Conservation (phyloP, 2,113 vertebrate species). For the Corapipo altera region DNA sequence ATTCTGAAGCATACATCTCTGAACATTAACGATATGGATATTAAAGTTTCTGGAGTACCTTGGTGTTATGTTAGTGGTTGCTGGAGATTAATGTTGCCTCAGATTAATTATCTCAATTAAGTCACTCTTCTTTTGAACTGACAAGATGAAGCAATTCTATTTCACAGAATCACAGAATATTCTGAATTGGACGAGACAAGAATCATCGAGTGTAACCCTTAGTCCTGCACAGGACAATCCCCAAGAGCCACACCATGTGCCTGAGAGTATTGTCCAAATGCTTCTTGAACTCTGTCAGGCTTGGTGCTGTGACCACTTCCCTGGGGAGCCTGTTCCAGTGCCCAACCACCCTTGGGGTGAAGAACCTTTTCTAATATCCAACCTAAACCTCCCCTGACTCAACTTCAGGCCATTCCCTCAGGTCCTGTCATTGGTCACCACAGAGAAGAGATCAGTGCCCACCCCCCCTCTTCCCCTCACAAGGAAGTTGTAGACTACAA, state of each 20-base stretch:
- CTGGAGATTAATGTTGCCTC: not conserved
- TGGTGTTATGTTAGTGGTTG: not conserved
- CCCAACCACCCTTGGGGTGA: not conserved
- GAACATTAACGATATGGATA: not conserved
- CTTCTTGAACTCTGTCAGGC: not conserved
- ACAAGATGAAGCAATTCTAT: not conserved
- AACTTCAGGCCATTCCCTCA: not conserved
- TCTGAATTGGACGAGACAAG: not conserved
- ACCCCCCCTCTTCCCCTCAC: not conserved
- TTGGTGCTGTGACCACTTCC: not conserved
- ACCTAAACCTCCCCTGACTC: not conserved
- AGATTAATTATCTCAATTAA: not conserved
- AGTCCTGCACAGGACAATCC: not conserved
- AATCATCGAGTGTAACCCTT: not conserved
- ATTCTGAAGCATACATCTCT: not conserved
- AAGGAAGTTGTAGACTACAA: not conserved
- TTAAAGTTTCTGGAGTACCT: not conserved
- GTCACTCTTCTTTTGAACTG: not conserved
- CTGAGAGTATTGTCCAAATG: not conserved
- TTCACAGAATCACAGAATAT: not conserved
- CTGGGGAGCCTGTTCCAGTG: not conserved
- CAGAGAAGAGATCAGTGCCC: not conserved
- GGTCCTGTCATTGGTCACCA: not conserved
- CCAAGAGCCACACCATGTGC: not conserved
- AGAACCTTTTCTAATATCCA: not conserved